Conservation (phyloP, 2,113 vertebrate genomes). For the Cheilinus undulatus region DNA sequence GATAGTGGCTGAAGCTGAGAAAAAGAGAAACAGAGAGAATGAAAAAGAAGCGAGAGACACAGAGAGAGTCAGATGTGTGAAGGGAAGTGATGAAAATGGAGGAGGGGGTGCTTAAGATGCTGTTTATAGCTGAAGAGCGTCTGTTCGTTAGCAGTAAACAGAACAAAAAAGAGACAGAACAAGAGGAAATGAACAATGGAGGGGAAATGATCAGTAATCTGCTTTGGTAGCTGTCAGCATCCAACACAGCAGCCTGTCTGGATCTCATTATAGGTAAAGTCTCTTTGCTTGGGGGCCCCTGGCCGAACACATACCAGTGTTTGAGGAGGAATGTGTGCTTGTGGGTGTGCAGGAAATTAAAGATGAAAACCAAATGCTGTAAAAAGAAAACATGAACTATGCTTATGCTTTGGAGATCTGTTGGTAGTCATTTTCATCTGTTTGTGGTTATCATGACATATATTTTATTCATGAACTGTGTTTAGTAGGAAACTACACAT, state of each 20-base stretch:
- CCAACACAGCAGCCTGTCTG: conserved; percentile 49
- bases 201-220: conserved; percentile 72
- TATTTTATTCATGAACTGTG: background rate
- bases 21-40: background rate
- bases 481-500: background rate
- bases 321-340: conserved; percentile 24
- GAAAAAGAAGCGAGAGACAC: too few species aligned
- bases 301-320: conserved; percentile 6
- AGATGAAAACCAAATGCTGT: background rate
- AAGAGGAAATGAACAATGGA: conserved; percentile 69
- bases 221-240: conserved; percentile 51
- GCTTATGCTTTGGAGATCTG: background rate
- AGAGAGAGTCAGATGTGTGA: background rate
- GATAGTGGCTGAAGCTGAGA: conserved; percentile 14
- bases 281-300: conserved; percentile 27
- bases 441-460: background rate
- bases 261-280: conserved; percentile 72
- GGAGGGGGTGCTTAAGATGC: conserved; percentile 23
- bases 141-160: conserved; percentile 45
- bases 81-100: conserved; percentile 20
- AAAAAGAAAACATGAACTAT: background rate
- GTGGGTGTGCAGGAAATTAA: background rate
- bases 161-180: conserved; percentile 19
- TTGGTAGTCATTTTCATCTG: background rate
- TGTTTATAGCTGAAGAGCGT: conserved; percentile 43